These are phyloP conservation scores for Patella vulgata DNA, from an alignment of 1,140 invertebrate genomes.

Conservation along the genomic window DNA sequence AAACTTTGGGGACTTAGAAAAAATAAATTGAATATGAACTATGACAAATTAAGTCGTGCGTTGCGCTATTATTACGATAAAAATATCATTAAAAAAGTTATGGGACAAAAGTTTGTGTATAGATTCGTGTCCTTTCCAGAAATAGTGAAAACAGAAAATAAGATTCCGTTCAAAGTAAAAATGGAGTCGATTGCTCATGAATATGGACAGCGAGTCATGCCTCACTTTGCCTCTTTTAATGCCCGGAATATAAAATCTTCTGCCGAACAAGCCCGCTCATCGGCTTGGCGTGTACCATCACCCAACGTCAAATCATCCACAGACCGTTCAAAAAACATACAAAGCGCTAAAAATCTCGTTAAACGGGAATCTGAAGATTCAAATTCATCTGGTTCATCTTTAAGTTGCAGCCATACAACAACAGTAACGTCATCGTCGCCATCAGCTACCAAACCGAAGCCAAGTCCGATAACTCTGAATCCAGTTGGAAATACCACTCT, in stretches of 20 bases:
- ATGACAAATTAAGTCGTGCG: conserved; percentile 95
- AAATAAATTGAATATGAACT: conserved; percentile 99
- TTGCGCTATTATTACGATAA: conserved; percentile 99
- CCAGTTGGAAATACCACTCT: conserved; percentile 1
- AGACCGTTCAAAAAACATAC: neutral
- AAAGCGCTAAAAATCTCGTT: neutral
- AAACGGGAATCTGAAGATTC: conserved; percentile 6
- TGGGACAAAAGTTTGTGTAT: conserved; percentile 97
- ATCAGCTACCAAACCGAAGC: conserved; percentile 40
- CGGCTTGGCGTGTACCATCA: conserved; percentile 6
- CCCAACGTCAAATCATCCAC: neutral
- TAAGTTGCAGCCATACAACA: conserved; percentile 14
- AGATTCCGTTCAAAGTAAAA: conserved; percentile 70
- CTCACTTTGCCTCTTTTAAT: conserved; percentile 57
- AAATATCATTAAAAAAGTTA: conserved; percentile 95
- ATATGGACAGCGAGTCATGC: conserved; percentile 51
- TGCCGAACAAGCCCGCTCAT: conserved; percentile 33
- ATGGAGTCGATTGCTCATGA: conserved; percentile 68
- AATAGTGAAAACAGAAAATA: conserved; percentile 71
- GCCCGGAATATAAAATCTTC: conserved; percentile 46
- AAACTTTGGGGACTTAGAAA: conserved; percentile 96
- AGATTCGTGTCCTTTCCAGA: conserved; percentile 86
- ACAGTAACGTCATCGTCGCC: conserved; percentile 15
- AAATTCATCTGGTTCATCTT: conserved; percentile 4
- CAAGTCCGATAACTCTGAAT: conserved; percentile 37